Base-by-base conservation (phyloP, 2,113 vertebrate genomes). In the Hippocampus abdominalis region DNA sequence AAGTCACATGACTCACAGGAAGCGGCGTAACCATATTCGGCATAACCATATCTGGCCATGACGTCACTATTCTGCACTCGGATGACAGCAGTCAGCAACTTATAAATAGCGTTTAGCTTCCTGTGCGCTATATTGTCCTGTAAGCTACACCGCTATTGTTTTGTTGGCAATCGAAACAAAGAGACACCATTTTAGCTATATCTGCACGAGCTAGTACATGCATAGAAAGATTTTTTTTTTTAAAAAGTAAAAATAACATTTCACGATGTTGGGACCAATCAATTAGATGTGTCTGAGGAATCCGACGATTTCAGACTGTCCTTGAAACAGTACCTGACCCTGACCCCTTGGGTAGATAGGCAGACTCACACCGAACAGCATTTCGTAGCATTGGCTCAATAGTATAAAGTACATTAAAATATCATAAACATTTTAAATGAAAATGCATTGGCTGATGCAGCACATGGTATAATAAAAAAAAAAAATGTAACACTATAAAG, bases 71-170 rank as follows among this genome's bases (percentile, higher is more conserved):
- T 44, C 62, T 44, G 25, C 15, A 40, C n/a, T 29, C 70, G 71
- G 61, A 72, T 73, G 81, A 84, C 81, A 85, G 23, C 3, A 66
- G 85, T 87, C 85, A 88, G 85, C 82, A 68, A 64, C 63, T 64
- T 44, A 46, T 15, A 64, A 44, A 64, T 44, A 64, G 57, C 27
- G 16, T 32, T 32, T 60, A 32, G 39, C 36, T 63, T 23, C 61
- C 61, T 40, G 36, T 23, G 61, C 12, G 36, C 57, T 32, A 32
- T 57, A 57, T 62, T 62, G 29, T 62, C 23, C 8, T 36, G 60
- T 62, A 62, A 62, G 16, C 7, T 62, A 39, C 29, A 63, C 27
- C 15, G 10, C 21, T 32, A 60, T 60, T 60, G 57, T 32, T 18
- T 60, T 60, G 57, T 32, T 60, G 29, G 15, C 57, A 60, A 18